Base-by-base conservation (phyloP, 2,888 invertebrate species). In the Uropetala carovei region DNA sequence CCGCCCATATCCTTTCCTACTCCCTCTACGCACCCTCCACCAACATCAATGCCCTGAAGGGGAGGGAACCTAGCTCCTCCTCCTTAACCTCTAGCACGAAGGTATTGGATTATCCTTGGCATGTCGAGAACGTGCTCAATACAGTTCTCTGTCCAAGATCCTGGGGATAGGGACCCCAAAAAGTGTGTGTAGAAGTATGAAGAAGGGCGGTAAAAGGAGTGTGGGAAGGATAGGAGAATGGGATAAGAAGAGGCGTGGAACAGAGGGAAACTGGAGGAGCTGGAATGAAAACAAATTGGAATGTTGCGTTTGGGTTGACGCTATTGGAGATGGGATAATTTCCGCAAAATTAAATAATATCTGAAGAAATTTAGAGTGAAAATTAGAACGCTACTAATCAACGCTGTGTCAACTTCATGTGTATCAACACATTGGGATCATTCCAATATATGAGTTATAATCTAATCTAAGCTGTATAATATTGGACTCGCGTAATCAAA, bases 101-200 rank as follows among this genome's bases (percentile, higher is more conserved):
- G 60, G 56, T 89, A 89, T 89, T 64, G 89, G 43, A 64, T 89
- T 89, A 89, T 89, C 89, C 64, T 68, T 43, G 89, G 89, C 64
- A 64, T 89, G 64, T 89, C 30, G 64, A 68, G 43, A 89, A 68
- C 86, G 27, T 64, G 59, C 86, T 86, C 86, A 60, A 86, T 86
- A 86, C 86, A 86, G 59, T 30, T 60, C 86, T 57, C 59, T 18
- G 18, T 30, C 60, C 86, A 86, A 86, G 60, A 60, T 60, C 59
- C 27, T n/a, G 60, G 58, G 86, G 60, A 27, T 30, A 18, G 9
- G 30, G 11, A 11, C 18, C 9, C n/a, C 11, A 10, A 11, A 68
- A 22, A 68, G 68, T 13, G n/a, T 43, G 68, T 13, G n/a, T 43
- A 43, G 43, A 43, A 3, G 18, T 60, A 30, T n/a, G 86, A 30